A percentile compares a stretch with the other conserved stretches of the same genome.
These are phyloP conservation scores for Seriola aureovittata DNA, from an alignment of 2,113 vertebrate species.

Conservation along the genomic window DNA sequence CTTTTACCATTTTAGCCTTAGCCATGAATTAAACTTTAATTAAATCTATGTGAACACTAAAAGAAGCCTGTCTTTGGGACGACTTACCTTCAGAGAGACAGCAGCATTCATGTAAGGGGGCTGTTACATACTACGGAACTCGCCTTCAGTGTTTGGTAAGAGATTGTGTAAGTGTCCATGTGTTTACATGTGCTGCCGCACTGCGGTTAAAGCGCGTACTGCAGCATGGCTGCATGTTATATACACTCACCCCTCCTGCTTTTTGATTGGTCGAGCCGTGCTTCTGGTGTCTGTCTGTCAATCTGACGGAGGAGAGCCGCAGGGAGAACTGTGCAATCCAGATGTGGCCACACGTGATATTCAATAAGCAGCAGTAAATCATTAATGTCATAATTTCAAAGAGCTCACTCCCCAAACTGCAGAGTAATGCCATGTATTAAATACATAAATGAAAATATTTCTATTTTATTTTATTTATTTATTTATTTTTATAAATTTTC, in stretches of 20 bases:
- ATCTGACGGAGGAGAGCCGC: neutral
- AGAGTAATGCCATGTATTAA: too few species aligned
- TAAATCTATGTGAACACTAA: accelerated
- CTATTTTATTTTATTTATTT: too few species aligned
- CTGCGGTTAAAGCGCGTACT: neutral
- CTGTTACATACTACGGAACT: neutral
- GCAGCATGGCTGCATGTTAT: slow-evolving; percentile 7
- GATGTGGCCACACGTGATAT: neutral
- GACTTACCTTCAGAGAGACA: slow-evolving; percentile 9
- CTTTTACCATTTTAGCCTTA: neutral
- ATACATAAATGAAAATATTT: too few species aligned
- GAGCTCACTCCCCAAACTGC: too few species aligned
- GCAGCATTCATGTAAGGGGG: neutral
- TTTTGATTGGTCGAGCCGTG: neutral
- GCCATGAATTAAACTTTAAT: neutral
- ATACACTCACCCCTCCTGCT: neutral
- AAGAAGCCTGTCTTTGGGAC: neutral
- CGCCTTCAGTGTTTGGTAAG: slow-evolving; percentile 32
- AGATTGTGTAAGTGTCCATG: slow-evolving; percentile 42
- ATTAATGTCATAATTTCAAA: too few species aligned
- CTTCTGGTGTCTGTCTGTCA: too few species aligned
- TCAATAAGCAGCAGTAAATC: neutral
- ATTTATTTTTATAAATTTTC: too few species aligned
- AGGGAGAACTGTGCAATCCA: neutral
- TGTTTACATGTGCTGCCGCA: slow-evolving; percentile 42